Evolutionary conservation across 1,140 invertebrate genomes (phyloP), one percentile per base, ranked within the genome.

Genomic region (Papilio xuthus): DNA sequence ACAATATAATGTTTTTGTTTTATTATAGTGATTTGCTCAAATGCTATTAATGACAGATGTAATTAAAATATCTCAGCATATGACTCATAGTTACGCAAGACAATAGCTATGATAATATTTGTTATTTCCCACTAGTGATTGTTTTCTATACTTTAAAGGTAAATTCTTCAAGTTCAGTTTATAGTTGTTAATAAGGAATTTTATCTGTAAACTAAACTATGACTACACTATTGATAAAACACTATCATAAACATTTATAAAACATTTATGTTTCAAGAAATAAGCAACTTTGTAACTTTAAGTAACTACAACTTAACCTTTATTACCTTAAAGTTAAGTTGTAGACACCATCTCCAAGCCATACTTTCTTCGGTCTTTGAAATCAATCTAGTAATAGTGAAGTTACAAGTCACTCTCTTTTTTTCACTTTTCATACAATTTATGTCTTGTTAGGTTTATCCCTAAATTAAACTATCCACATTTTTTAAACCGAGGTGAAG

Each of bases 201-300:
- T 53, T 60, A 26, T 47, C 6, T 47, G 3, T 26, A 26, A 60
- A 26, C 20, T 60, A 60, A 26, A 60, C 23, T 60, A 60, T 87
- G 81, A 53, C 50, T 53, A 9, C 18, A 53, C 18, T 53, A 53
- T 53, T 53, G 6, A 20, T 53, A 53, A 53, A 53, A 47, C 44
- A 15, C 2, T 47, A 8, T 20, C n/a, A n/a, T n/a, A n/a, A n/a
- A n/a, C 50, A 53, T 53, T 2, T 53, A 8, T 53, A 53, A 53
- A n/a, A 50, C 6, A 50, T 50, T 50, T 50, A 9, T 53, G 18
- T 53, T 20, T 50, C 4, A 53, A 20, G 47, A 18, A 13, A 50
- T 18, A 50, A 32, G 2, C 15, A 6, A 47, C 15, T 47, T 47
- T 47, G 44, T 4, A 6, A 47, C 44, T 53, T 32, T 32, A 3